A percentile compares a stretch with the other conserved stretches of the same genome.
These are phyloP conservation scores for Drosophila truncata DNA, from an alignment of 1,140 invertebrate genomes.

Conservation along the genomic window DNA sequence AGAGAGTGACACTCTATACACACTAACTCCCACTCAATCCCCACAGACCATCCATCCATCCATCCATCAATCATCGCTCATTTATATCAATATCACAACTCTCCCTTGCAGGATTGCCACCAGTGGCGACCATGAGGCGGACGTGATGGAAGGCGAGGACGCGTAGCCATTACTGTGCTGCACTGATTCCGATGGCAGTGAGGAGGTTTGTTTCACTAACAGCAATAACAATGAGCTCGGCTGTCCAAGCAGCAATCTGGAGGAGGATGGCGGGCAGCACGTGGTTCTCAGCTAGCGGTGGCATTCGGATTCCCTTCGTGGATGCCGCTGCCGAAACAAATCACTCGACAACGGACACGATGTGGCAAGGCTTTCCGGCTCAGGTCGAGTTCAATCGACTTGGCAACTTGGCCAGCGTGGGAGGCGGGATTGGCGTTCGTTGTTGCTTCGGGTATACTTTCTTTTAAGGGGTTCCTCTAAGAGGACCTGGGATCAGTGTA, in stretches of 20 bases:
- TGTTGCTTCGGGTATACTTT: slow-evolving; percentile 59
- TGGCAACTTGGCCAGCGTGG: slow-evolving; percentile 5
- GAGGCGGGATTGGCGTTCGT: slow-evolving; percentile 29
- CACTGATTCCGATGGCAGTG: slow-evolving; percentile 79
- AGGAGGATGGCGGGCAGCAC: slow-evolving; percentile 39
- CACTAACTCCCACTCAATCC: not conserved
- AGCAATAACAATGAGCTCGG: slow-evolving; percentile 71
- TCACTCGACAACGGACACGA: slow-evolving; percentile 34
- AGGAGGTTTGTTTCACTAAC: slow-evolving; percentile 70
- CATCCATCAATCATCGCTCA: slow-evolving; percentile 27
- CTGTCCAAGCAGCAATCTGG: slow-evolving; percentile 66
- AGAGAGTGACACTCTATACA: slow-evolving; percentile 15
- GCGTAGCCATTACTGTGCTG: slow-evolving; percentile 85
- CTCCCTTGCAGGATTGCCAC: slow-evolving; percentile 68
- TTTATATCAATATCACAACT: slow-evolving; percentile 38
- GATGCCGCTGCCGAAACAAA: slow-evolving; percentile 41
- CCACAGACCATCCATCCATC: not conserved
- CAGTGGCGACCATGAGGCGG: slow-evolving; percentile 64
- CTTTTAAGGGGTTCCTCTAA: slow-evolving; percentile 36
- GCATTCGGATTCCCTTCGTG: slow-evolving; percentile 47
- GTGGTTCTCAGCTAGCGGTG: slow-evolving; percentile 79
- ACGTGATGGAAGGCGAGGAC: slow-evolving; percentile 72
- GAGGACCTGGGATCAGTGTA: slow-evolving; percentile 68
- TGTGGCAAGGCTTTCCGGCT: slow-evolving; percentile 23
- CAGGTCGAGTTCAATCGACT: not conserved